Evolutionary conservation across 1,140 invertebrate genomes (phyloP), one percentile per base, ranked within the genome.

Genomic region (Limonius californicus): DNA sequence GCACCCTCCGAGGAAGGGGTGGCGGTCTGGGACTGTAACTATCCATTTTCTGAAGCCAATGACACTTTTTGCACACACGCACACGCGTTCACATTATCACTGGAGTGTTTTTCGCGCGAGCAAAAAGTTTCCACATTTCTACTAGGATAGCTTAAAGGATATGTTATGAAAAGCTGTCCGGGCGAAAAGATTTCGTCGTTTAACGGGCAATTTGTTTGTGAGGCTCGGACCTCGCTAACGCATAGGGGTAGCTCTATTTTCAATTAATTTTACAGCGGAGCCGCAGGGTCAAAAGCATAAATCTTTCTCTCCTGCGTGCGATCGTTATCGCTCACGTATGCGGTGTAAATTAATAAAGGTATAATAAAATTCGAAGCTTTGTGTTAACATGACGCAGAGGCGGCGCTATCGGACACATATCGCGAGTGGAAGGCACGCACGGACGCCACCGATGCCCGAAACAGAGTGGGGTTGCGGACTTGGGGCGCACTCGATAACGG

Each of bases 1-100:
- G 72, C 61, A 82, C 78, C 45, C 80, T 76, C 8, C 61, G 19
- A 47, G 80, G 80, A 63, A 82, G 71, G 45, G 81, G 81, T 54
- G 80, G 80, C 57, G 81, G 81, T 61, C 80, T 74, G 60, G 80
- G 78, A 42, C 73, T 79, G 73, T 80, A 82, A 64, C 78, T 77
- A 77, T 82, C 81, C 81, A 82, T 82, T 68, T 72, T 77, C 32
- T 39, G 53, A 8, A 23, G 27, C 53, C 21, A 14, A 16, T 55
- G 20, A 4, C 20, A 54, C 32, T 61, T 53, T 47, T 59, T 43
- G n/a, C n/a, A n/a, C 12, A 11, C 21, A 55, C 54, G n/a, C 12
- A 55, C 54, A 16, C 50, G 27, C n/a, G 30, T 43, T 57, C 35
- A 57, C 55, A 57, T 57, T 23, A 57, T 57, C 55, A 57, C 55